Evolutionary conservation across 2,797 vertebrate genomes (phyloP), one percentile per base, ranked within the genome.

Genomic region (Eupleurogrammus muticus): DNA sequence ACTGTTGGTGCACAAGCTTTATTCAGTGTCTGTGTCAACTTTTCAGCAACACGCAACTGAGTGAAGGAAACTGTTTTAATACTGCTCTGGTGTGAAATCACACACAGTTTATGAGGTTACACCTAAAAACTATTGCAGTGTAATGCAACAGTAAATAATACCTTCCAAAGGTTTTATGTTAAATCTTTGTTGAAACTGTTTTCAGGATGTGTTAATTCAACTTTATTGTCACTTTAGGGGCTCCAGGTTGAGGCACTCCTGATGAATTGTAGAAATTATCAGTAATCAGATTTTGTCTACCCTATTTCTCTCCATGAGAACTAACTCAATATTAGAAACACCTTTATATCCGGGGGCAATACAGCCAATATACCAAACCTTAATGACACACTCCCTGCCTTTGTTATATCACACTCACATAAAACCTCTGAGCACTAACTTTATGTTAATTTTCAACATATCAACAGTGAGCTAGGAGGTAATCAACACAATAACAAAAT

Each of bases 371-470:
- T n/a, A 68, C 13, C 46, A 66, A 49, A 69, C 50, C 49, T 35
- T 59, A 65, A 54, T 53, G 51, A 81, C 47, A 42, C 5, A n/a
- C 28, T 64, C 35, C 4, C 9, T 63, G 24, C 42, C 36, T 34
- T 44, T 61, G 21, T 58, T 44, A 56, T 51, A 17, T 42, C 35
- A 36, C 46, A 40, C 17, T 5, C 8, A 5, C 5, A 67, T 52
- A 70, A 42, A 57, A 61, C 50, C 46, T 64, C 63, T 66, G 16
- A 58, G 36, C 32, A 14, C 5, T 0, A 66, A 67, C 8, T 9
- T n/a, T n/a, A n/a, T n/a, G 38, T 32, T 69, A 13, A 23, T 16
- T 65, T 63, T 67, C 23, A 69, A 60, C 56, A 58, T 60, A 57
- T 70, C 44, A 66, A 19, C 24, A 53, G 32, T 32, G 10, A 60